A percentile compares a stretch with the other conserved stretches of the same genome.
Conservation (phyloP, 2,797 vertebrate species). For the Lithobates sylvaticus region DNA sequence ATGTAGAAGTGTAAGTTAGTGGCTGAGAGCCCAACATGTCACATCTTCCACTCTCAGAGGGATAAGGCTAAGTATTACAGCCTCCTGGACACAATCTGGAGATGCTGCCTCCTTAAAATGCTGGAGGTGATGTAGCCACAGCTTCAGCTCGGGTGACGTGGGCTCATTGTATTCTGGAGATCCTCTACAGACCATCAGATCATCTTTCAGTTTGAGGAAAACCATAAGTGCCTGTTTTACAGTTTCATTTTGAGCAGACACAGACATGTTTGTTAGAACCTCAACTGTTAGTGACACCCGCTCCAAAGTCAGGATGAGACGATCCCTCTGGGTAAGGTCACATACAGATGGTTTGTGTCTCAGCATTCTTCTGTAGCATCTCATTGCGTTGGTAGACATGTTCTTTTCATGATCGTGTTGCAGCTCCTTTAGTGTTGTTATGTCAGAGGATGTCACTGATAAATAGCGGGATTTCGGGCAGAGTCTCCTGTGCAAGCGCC, state of each 20-base stretch:
- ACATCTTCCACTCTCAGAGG: neutral
- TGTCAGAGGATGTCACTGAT: neutral
- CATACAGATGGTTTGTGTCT: too few species aligned
- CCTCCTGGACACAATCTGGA: slow-evolving; percentile 20
- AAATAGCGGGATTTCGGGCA: neutral
- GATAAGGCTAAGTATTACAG: slow-evolving; percentile 15
- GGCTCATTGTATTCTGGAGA: neutral
- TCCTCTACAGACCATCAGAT: neutral
- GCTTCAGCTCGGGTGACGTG: slow-evolving; percentile 3
- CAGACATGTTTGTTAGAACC: neutral
- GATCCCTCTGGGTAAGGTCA: too few species aligned
- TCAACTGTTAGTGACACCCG: neutral
- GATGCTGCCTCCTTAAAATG: slow-evolving; percentile 4
- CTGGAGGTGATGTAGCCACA: slow-evolving; percentile 39
- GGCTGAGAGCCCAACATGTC: slow-evolving; percentile 18
- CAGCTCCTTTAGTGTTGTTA: too few species aligned
- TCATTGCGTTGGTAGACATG: too few species aligned
- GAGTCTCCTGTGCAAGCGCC: neutral
- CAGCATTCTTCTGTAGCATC: too few species aligned
- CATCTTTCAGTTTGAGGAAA: neutral
- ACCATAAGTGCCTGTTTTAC: neutral
- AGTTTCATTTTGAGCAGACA: neutral
- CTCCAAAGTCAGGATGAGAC: neutral
- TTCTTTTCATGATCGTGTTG: too few species aligned
- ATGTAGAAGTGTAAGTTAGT: neutral